Conservation (phyloP, 2,888 invertebrate genomes). For the Plebejus anna region DNA sequence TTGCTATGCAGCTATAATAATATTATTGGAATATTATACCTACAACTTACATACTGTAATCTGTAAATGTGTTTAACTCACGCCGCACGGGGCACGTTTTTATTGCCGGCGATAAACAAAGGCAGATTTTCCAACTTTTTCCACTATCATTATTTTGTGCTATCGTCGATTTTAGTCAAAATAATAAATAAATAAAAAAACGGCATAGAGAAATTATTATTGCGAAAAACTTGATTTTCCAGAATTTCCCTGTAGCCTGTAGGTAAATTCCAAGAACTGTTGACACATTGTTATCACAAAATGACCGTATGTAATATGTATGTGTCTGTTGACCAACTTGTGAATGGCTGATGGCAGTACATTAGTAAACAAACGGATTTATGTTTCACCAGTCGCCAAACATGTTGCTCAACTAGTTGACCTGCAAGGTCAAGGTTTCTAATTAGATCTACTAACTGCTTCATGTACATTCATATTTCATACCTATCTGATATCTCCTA, state of each 20-base stretch:
- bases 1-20: neutral
- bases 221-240: neutral
- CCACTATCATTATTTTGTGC: too few relatives aligned
- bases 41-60: neutral
- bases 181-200: too few relatives aligned
- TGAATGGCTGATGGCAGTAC: neutral
- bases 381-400: neutral
- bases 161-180: too few relatives aligned
- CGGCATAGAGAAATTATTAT: neutral
- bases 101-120: neutral
- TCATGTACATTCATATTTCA: neutral
- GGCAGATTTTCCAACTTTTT: neutral
- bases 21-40: neutral
- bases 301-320: neutral
- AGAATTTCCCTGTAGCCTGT: neutral
- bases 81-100: neutral
- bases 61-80: neutral
- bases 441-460: neutral
- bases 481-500: neutral
- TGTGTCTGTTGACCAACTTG: neutral
- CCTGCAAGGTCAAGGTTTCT: neutral
- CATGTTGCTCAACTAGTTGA: constrained; percentile 3
- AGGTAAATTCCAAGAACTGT: neutral
- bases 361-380: neutral
- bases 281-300: neutral